These are phyloP conservation scores for Datnioides undecimradiatus DNA, from an alignment of 2,113 vertebrate genomes.

Conservation along the genomic window DNA sequence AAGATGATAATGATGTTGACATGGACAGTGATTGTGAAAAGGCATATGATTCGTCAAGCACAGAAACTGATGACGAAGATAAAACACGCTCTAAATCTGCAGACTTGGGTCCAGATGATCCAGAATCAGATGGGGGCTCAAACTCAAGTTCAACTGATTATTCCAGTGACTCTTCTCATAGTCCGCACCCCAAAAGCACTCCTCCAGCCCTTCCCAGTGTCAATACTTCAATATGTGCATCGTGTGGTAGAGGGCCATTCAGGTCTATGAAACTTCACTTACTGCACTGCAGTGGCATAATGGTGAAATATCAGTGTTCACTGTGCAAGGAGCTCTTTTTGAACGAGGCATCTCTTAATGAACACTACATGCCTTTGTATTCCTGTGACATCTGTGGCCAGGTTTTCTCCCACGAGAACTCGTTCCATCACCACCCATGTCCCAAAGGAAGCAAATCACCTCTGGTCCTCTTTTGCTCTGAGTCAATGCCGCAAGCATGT, in stretches of 20 bases:
- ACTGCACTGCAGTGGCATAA: conserved; percentile 47
- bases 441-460: conserved; percentile 32
- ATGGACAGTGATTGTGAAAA: conserved; percentile 14
- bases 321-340: conserved; percentile 60
- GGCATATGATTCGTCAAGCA: conserved; percentile 27
- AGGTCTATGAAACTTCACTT: conserved; percentile 60
- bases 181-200: background rate
- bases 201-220: background rate
- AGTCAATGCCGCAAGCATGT: conserved; percentile 59
- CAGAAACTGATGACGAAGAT: conserved; percentile 5
- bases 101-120: conserved; percentile 3
- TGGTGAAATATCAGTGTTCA: conserved; percentile 46
- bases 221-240: conserved; percentile 41
- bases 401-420: conserved; percentile 62
- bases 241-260: conserved; percentile 73
- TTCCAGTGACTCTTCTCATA: conserved; percentile 44
- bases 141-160: conserved; percentile 45
- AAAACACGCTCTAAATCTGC: background rate
- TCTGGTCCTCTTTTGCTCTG: conserved; percentile 60
- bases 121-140: conserved; percentile 40
- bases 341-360: conserved; percentile 42
- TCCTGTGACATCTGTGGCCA: conserved; percentile 73
- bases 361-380: conserved; percentile 70
- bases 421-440: conserved; percentile 68
- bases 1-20: conserved; percentile 12